These are phyloP conservation scores for Zaprionus taronus DNA, from an alignment of 1,140 invertebrate species.

Conservation along the genomic window DNA sequence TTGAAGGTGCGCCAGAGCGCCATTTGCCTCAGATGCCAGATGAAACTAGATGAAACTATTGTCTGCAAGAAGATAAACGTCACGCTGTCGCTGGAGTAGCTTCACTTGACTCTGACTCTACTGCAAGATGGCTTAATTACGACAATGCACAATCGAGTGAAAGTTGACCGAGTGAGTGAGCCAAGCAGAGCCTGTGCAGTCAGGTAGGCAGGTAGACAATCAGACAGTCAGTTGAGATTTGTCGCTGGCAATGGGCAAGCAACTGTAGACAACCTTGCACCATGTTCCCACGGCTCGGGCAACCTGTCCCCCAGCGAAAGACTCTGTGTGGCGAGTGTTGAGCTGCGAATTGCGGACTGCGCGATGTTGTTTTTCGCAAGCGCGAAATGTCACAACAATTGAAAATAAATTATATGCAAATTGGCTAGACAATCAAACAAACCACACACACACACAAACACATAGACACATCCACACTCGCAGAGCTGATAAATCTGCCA, in stretches of 20 bases:
- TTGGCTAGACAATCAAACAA: constrained; percentile 67
- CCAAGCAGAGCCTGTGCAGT: constrained; percentile 32
- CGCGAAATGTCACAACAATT: constrained; percentile 79
- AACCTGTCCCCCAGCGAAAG: constrained; percentile 53
- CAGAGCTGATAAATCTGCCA: constrained; percentile 43
- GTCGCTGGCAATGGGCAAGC: constrained; percentile 15
- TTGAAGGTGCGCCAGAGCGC: constrained; percentile 68
- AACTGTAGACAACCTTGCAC: constrained; percentile 9
- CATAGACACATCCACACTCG: background rate
- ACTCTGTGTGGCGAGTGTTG: constrained; percentile 8
- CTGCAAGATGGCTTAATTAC: constrained; percentile 76
- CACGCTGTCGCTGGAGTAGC: constrained; percentile 13
- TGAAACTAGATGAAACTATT: constrained; percentile 68
- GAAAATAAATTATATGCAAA: constrained; percentile 82
- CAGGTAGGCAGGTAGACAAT: background rate
- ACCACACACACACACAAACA: constrained; percentile 12
- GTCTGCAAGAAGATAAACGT: constrained; percentile 60
- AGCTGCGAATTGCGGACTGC: constrained; percentile 2
- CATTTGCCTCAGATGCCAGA: constrained; percentile 57
- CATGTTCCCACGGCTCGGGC: constrained; percentile 66
- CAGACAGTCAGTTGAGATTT: background rate
- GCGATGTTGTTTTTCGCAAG: constrained; percentile 49
- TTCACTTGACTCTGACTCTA: constrained; percentile 18
- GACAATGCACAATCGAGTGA: constrained; percentile 58
- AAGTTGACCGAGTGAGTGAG: constrained; percentile 48